Conservation (phyloP, 2,797 vertebrate genomes). For the Trematomus bernacchii region DNA sequence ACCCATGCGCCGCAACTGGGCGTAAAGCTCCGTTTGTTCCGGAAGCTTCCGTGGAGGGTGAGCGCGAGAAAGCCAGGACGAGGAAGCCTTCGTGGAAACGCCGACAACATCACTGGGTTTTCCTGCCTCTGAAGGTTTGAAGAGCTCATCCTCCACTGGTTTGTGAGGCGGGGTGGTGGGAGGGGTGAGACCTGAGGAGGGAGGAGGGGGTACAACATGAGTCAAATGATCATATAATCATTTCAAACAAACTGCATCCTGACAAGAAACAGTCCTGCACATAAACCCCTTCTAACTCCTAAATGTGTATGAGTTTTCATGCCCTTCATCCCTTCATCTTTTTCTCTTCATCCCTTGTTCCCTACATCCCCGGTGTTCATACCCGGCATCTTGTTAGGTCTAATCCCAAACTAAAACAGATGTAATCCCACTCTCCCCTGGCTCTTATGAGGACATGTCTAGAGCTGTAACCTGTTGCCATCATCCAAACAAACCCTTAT, state of each 20-base stretch:
- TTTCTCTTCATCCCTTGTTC: too few relatives aligned
- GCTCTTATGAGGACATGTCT: background rate
- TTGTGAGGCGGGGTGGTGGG: slow-evolving; percentile 99
- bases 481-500: slow-evolving; percentile 1
- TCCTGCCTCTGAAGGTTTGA: slow-evolving; percentile 89
- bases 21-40: slow-evolving; percentile 94
- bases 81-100: slow-evolving; percentile 47
- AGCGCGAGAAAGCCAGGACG: slow-evolving; percentile 67
- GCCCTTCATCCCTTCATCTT: background rate
- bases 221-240: too few relatives aligned
- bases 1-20: slow-evolving; percentile 90
- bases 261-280: background rate
- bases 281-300: background rate
- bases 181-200: slow-evolving; percentile 92
- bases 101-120: slow-evolving; percentile 59
- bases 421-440: background rate
- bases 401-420: background rate
- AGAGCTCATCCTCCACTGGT: slow-evolving; percentile 93
- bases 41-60: slow-evolving; percentile 89
- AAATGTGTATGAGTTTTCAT: background rate
- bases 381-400: background rate
- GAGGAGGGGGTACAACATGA: background rate
- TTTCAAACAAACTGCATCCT: background rate
- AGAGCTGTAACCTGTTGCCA: slow-evolving; percentile 6
- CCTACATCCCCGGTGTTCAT: background rate